Evolutionary conservation across 1,140 invertebrate species (phyloP).

Genomic region (Formica selysi): DNA sequence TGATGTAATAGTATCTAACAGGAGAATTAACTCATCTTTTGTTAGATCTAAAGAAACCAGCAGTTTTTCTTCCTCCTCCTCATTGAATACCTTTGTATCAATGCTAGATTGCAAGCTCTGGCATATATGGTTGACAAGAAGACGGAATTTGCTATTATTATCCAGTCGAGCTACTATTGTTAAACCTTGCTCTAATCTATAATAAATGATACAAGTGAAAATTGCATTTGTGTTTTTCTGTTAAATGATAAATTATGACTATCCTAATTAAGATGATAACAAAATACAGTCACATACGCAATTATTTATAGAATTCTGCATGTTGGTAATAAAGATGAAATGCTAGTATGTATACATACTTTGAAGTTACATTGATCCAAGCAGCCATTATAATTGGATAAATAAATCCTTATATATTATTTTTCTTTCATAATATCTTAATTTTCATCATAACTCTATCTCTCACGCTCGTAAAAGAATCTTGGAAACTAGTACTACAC

Average conservation of each 20-base stretch:
- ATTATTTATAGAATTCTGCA: background rate
- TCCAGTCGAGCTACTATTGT: constrained; percentile 77
- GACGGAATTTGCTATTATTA: constrained; percentile 81
- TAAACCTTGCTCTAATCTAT: constrained; percentile 78
- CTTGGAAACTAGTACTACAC: background rate
- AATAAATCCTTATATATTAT: background rate
- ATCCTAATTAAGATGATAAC: background rate
- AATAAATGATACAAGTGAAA: constrained; percentile 8
- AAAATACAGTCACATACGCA: background rate
- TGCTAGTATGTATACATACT: constrained; percentile 20
- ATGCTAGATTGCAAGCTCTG: constrained; percentile 73
- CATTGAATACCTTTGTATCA: constrained; percentile 77
- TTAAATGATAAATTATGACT: constrained; percentile 7
- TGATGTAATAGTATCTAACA: constrained; percentile 78
- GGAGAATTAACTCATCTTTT: constrained; percentile 75
- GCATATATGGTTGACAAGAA: constrained; percentile 80
- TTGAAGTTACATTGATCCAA: constrained; percentile 46
- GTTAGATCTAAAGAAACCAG: constrained; percentile 78
- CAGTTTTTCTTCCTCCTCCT: constrained; percentile 82
- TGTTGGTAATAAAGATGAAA: background rate
- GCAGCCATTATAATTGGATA: constrained; percentile 6
- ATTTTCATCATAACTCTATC: background rate
- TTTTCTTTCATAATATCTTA: background rate
- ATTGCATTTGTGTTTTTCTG: background rate
- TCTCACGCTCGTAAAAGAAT: background rate